phyloP scores from a whole-genome alignment of 1,140 invertebrate genomes.

The Coptotermes formosanus region DNA sequence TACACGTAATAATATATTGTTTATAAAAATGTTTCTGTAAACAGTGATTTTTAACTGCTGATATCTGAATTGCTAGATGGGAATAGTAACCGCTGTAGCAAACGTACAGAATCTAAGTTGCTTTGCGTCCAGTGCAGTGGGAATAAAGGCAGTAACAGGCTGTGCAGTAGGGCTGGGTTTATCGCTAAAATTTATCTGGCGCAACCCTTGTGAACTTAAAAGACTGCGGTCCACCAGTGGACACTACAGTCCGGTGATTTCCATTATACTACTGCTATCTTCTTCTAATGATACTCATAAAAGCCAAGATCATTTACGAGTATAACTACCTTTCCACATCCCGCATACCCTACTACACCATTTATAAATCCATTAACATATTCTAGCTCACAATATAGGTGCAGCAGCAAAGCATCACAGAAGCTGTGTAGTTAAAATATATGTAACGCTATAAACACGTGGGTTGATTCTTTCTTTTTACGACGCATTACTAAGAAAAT shows the following conservation, averaged over 20 bases:
- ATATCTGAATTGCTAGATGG: background rate
- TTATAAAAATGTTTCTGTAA: no score
- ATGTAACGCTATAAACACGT: background rate
- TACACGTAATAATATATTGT: no score
- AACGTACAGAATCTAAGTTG: background rate
- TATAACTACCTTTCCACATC: background rate
- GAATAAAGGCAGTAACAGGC: background rate
- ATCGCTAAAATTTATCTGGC: background rate
- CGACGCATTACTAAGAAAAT: background rate
- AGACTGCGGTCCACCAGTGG: background rate
- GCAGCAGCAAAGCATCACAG: background rate
- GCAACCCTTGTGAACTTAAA: background rate
- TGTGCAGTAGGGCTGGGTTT: background rate
- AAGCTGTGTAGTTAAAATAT: background rate
- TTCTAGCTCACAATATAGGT: background rate
- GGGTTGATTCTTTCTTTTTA: background rate
- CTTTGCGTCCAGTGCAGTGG: background rate
- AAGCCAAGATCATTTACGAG: background rate
- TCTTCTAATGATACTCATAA: constrained; percentile 13
- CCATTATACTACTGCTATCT: background rate
- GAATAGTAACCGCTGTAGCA: background rate
- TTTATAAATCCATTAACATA: constrained; percentile 8
- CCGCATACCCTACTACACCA: background rate
- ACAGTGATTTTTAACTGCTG: background rate
- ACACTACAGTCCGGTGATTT: background rate